phyloP scores from a whole-genome alignment of 2,797 vertebrate genomes.

The Premnoplex brunnescens region DNA sequence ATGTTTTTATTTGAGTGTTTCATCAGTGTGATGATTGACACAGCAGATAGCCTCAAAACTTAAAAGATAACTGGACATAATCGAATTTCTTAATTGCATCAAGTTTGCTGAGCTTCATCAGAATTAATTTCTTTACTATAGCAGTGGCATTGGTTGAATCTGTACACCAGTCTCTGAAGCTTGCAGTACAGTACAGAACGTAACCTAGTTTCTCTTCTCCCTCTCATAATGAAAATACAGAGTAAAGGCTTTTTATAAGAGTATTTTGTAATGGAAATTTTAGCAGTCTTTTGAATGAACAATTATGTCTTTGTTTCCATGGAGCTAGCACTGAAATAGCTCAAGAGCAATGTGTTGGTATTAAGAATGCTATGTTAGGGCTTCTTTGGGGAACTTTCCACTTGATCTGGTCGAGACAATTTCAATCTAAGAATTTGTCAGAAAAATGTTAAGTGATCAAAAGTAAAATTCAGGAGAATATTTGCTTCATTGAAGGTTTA shows the following conservation, averaged over 20 bases:
- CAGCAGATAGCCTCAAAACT: neutral
- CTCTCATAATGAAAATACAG: conserved; percentile 18
- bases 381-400: neutral
- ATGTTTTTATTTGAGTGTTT: neutral
- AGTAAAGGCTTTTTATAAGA: conserved; percentile 17
- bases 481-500: neutral
- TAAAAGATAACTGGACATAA: neutral
- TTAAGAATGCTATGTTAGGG: neutral
- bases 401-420: neutral
- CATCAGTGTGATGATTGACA: neutral
- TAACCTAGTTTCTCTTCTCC: conserved; percentile 15
- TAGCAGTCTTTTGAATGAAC: conserved; percentile 39
- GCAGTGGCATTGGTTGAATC: neutral
- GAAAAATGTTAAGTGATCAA: neutral
- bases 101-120: neutral
- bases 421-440: neutral
- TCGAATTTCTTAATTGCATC: neutral
- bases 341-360: neutral
- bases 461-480: neutral
- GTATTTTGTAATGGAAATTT: conserved; percentile 62
- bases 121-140: neutral
- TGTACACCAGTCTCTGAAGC: neutral
- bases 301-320: conserved; percentile 64
- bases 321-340: conserved; percentile 34
- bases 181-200: neutral